Conservation (phyloP, 2,797 vertebrate species). For the Melanogrammus aeglefinus region DNA sequence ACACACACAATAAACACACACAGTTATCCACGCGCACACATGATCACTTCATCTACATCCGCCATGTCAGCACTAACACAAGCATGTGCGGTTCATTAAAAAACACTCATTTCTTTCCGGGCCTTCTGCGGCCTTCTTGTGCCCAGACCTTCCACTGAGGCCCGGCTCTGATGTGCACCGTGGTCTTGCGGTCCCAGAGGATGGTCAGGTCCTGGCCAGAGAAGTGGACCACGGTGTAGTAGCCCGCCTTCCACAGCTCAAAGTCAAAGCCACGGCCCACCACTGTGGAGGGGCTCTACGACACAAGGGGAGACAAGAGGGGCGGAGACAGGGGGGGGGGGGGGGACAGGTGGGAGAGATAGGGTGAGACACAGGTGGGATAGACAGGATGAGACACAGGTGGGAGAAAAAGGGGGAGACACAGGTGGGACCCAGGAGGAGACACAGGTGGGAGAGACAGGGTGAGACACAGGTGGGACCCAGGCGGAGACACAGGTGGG, state of each 20-base stretch:
- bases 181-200: slow-evolving; percentile 97
- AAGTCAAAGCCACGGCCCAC: slow-evolving; percentile 81
- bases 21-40: not conserved
- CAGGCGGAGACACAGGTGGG: not conserved
- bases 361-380: not conserved
- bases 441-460: not conserved
- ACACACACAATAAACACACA: not conserved
- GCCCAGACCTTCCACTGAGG: slow-evolving; percentile 87
- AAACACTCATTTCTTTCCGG: not conserved
- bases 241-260: slow-evolving; percentile 91
- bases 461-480: not conserved
- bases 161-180: slow-evolving; percentile 91
- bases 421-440: not conserved
- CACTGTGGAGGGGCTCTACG: slow-evolving; percentile 75
- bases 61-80: not conserved
- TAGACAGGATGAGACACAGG: no score
- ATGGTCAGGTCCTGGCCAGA: slow-evolving; percentile 88
- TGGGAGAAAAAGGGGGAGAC: not conserved
- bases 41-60: no score
- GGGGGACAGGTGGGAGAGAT: slow-evolving; percentile 4
- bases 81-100: not conserved
- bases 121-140: not conserved
- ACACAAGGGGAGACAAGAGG: slow-evolving; percentile 13
- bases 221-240: slow-evolving; percentile 90
- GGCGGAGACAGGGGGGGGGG: not conserved